A percentile compares a stretch with the other conserved stretches of the same genome.
phyloP scores from a whole-genome alignment of 1,140 invertebrate species.

The Colletes gigas region DNA sequence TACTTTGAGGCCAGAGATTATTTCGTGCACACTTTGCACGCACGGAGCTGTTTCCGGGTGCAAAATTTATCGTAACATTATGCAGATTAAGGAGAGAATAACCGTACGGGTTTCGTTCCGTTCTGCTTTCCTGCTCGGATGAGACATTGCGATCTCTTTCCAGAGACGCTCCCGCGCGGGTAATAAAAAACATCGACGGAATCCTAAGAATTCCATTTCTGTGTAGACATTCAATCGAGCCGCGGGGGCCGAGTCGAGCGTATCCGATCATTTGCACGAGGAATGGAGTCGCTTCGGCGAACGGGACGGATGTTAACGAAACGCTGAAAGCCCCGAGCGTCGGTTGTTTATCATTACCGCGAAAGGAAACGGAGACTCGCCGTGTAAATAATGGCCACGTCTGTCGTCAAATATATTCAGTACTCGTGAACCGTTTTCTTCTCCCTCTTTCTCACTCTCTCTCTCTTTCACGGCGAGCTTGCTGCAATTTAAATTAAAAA shows the following conservation, averaged over 20 bases:
- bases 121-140: not conserved
- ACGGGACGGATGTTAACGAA: constrained; percentile 26
- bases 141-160: not conserved
- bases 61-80: constrained; percentile 15
- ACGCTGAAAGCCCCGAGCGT: constrained; percentile 1
- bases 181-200: not conserved
- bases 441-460: not conserved
- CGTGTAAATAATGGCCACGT: constrained; percentile 38
- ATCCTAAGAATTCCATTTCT: not conserved
- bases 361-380: constrained; percentile 15
- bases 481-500: constrained; percentile 48
- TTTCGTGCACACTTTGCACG: too few relatives aligned
- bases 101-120: too few relatives aligned
- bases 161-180: not conserved
- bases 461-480: not conserved
- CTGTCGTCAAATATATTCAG: constrained; percentile 45
- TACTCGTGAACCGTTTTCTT: not conserved
- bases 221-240: not conserved
- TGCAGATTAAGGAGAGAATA: not conserved
- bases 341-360: constrained; percentile 35
- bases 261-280: not conserved
- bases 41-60: not conserved
- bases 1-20: too few relatives aligned
- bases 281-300: not conserved
- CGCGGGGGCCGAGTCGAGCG: not conserved